Evolutionary conservation across 1,140 invertebrate species (phyloP), one percentile per base, ranked within the genome.

Genomic region (Chelonus insularis): DNA sequence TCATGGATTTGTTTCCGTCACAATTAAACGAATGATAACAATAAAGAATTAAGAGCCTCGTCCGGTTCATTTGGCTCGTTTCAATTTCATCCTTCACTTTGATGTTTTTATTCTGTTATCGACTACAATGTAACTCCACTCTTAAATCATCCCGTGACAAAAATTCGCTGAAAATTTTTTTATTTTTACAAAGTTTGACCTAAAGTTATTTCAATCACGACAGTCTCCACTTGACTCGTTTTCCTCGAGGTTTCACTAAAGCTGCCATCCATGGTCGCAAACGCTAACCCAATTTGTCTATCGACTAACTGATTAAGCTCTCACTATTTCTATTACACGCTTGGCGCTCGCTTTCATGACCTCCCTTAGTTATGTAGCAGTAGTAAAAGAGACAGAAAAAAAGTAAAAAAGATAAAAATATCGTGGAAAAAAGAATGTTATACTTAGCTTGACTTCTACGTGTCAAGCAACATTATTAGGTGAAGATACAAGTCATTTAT

Each of bases 261-360:
- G 48, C 48, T 51, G 70, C 71, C 72, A 74, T 72, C 73, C 70
- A 70, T 67, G 68, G 67, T 71, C 68, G 52, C 37, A 50, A 70
- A 63, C 69, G 74, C 67, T 81, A 82, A 82, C 79, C 78, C 79
- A 81, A 82, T 82, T 81, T 81, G 74, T 68, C 72, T 82, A 82
- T 81, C 76, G 79, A 82, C 79, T 74, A 82, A 76, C 79, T 82
- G 80, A 82, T 82, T 82, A 82, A 80, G 74, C 75, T 78, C 78
- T 80, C 73, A 73, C 69, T 70, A 59, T 69, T 70, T 72, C 60
- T 50, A 29, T 69, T 70, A 66, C 65, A 61, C 57, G 57, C 61
- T 43, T 50, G 20, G 45, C 39, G n/a, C 16, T 36, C 32, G 14
- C 16, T 62, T 14, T 62, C 20, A 47, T 56, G 37, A 43, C 39